phyloP scores from a whole-genome alignment of 1,140 invertebrate genomes.

The Platorchestia sp. region DNA sequence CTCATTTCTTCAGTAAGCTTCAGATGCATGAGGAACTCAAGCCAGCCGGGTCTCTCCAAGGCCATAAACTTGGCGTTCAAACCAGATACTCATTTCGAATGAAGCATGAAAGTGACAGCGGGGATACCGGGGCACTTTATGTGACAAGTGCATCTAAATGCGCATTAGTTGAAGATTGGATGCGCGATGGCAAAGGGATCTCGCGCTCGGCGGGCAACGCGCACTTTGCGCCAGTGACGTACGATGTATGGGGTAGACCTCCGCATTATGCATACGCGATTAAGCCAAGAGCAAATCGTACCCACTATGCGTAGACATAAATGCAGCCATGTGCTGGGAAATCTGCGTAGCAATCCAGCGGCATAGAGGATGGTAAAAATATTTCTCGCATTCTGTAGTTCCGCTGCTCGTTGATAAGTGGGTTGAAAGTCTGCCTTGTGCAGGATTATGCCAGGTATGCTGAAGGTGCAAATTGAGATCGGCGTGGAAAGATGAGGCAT shows the following conservation, averaged over 20 bases:
- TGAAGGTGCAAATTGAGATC: not conserved
- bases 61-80: conserved; percentile 33
- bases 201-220: not conserved
- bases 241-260: not conserved
- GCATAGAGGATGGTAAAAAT: not conserved
- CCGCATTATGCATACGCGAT: not conserved
- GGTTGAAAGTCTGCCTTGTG: not conserved
- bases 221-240: not conserved
- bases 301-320: not conserved
- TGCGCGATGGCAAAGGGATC: conserved; percentile 4
- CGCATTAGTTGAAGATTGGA: conserved; percentile 47
- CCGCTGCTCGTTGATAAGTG: not conserved
- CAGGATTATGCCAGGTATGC: not conserved
- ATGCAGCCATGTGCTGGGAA: not conserved
- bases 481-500: not conserved
- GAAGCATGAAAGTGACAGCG: conserved; percentile 52
- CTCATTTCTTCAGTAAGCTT: not conserved
- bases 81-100: conserved; percentile 53
- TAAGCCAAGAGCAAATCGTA: not conserved
- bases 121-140: conserved; percentile 48
- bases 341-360: not conserved
- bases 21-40: not conserved
- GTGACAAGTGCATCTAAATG: conserved; percentile 53
- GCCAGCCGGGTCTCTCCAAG: not conserved
- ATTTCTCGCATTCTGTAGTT: not conserved